Evolutionary conservation across 2,113 vertebrate species (phyloP), one percentile per base, ranked within the genome.

Genomic region (Origma solitaria): DNA sequence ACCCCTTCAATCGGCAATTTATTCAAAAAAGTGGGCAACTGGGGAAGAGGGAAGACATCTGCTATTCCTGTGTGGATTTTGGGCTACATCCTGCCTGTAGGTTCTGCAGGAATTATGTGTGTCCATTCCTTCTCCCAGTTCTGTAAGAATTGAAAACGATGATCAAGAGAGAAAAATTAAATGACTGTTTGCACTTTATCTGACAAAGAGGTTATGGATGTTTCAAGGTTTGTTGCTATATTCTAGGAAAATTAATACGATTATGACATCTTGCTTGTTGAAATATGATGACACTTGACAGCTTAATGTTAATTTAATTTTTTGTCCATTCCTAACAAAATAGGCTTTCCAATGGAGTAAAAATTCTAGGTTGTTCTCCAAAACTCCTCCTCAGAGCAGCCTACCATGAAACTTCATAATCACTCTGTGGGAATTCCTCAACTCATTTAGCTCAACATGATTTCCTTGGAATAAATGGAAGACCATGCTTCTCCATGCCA

Each of bases 201-300:
- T 62, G 30, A 37, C 12, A 53, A 82, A 70, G 51, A 24, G 27
- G 17, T 82, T 82, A 50, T 54, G 30, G 35, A 54, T 79, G 7
- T 56, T 78, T 82, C 87, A 84, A 82, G 5, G 4, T 28, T 61
- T 84, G 35, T 76, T 71, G 24, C 10, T 37, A 5, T 60, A 78
- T 54, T 75, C 28, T 53, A 47, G 33, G 21, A 71, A 84, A 81
- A 78, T 24, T 10, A 82, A 75, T 31, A 56, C 18, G 8, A 42
- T 77, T 86, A 57, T 21, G 12, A 68, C 18, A 31, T 84, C 35
- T 57, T 54, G 13, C 33, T 9, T 5, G 1, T 44, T 94, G 61
- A 92, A 89, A 89, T 81, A 56, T 16, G 11, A 77, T 60, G 15
- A 35, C 49, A 89, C 7, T 91, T 86, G n/a, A n/a, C 69, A 82